Evolutionary conservation across 2,888 invertebrate species (phyloP).

Genomic region (Tolmerus cingulatus): DNA sequence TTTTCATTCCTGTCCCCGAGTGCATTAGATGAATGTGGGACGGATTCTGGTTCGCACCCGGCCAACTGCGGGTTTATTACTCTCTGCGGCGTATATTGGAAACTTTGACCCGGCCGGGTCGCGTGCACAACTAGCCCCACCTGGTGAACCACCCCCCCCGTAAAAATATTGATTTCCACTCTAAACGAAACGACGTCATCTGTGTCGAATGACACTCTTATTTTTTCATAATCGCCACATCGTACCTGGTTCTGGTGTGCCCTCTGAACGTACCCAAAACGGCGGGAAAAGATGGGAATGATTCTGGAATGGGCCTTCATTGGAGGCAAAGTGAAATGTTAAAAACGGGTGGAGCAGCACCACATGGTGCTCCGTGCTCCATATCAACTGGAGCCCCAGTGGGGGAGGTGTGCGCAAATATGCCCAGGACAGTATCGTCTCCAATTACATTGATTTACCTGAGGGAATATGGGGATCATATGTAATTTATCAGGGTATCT

Average conservation of each 20-base stretch:
- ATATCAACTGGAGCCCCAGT: background rate
- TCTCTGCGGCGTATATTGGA: background rate
- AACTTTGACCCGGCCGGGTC: background rate
- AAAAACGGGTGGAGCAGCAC: background rate
- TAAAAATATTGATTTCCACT: background rate
- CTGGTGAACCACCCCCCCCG: background rate
- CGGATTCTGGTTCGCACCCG: background rate
- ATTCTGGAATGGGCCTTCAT: background rate
- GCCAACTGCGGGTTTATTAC: background rate
- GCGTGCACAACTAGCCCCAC: background rate
- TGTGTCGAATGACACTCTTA: background rate
- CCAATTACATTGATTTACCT: constrained; percentile 16
- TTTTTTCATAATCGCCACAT: background rate
- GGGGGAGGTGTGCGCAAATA: background rate
- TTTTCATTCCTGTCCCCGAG: background rate
- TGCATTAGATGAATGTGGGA: background rate
- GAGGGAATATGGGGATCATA: background rate
- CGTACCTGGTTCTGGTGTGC: background rate
- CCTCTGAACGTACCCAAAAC: background rate
- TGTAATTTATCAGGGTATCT: constrained; percentile 13
- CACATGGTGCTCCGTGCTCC: background rate
- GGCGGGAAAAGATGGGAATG: background rate
- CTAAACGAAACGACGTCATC: background rate
- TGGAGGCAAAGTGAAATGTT: background rate
- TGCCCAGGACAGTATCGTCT: background rate